Percentiles rank a stretch among this genome's conserved stretches.
Conservation (phyloP, 2,113 vertebrate species). For the Nicator chloris region DNA sequence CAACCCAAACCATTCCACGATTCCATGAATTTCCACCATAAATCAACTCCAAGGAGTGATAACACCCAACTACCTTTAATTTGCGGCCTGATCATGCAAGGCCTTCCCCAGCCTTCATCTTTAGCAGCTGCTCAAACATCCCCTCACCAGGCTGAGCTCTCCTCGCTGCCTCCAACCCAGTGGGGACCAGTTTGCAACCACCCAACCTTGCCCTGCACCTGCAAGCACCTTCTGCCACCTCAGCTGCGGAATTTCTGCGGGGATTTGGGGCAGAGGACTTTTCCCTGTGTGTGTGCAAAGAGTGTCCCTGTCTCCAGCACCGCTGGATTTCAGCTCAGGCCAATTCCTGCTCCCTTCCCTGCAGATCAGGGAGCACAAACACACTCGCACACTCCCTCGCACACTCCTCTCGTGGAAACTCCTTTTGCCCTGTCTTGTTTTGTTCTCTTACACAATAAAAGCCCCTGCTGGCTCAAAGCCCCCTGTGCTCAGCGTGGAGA, state of each 20-base stretch:
- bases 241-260: neutral
- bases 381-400: neutral
- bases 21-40: neutral
- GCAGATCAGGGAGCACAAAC: neutral
- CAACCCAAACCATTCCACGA: neutral
- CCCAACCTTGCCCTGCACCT: neutral
- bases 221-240: neutral
- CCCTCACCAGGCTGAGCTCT: neutral
- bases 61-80: neutral
- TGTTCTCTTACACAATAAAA: conserved; percentile 16
- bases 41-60: neutral
- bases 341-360: neutral
- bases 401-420: neutral
- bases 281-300: too few relatives aligned
- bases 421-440: conserved; percentile 18
- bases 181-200: neutral
- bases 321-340: neutral
- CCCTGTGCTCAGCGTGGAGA: neutral
- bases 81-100: neutral
- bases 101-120: neutral
- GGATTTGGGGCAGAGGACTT: neutral
- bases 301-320: neutral
- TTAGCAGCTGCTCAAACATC: neutral
- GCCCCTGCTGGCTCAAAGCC: neutral
- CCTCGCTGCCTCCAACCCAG: neutral